phyloP scores from a whole-genome alignment of 1,140 invertebrate species.

The Arctopsyche grandis region DNA sequence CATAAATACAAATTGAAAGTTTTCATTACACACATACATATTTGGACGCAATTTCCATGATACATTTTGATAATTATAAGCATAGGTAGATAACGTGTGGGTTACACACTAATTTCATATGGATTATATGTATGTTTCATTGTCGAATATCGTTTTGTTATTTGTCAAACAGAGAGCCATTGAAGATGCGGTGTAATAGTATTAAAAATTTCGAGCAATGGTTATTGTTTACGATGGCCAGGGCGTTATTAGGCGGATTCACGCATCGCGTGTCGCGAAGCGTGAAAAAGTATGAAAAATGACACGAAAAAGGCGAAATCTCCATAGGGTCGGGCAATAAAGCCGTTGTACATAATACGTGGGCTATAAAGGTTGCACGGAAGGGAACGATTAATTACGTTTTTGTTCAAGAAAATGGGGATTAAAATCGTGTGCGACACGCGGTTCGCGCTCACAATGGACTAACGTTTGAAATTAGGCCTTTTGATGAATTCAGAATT shows the following conservation, averaged over 20 bases:
- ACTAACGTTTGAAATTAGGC: background rate
- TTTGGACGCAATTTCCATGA: too few relatives aligned
- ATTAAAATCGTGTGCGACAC: conserved; percentile 18
- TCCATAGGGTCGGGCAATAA: conserved; percentile 37
- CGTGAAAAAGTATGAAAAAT: conserved; percentile 39
- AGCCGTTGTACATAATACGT: conserved; percentile 27
- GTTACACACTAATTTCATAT: too few relatives aligned
- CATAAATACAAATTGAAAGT: too few relatives aligned
- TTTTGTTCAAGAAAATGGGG: conserved; percentile 17
- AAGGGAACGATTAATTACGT: conserved; percentile 44
- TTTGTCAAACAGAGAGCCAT: too few relatives aligned
- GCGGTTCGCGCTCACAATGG: background rate
- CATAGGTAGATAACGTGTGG: too few relatives aligned
- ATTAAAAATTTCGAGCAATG: too few relatives aligned
- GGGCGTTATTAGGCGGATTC: conserved; percentile 4
- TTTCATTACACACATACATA: too few relatives aligned
- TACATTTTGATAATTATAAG: too few relatives aligned
- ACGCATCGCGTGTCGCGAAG: conserved; percentile 32
- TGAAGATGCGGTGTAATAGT: too few relatives aligned
- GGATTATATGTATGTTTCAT: too few relatives aligned
- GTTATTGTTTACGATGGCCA: too few relatives aligned
- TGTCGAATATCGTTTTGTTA: too few relatives aligned
- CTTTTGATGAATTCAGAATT: background rate
- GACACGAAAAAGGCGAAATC: conserved; percentile 31
- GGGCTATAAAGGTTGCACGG: conserved; percentile 37